These are phyloP conservation scores for Sander lucioperca DNA, from an alignment of 2,113 vertebrate species.

Conservation along the genomic window DNA sequence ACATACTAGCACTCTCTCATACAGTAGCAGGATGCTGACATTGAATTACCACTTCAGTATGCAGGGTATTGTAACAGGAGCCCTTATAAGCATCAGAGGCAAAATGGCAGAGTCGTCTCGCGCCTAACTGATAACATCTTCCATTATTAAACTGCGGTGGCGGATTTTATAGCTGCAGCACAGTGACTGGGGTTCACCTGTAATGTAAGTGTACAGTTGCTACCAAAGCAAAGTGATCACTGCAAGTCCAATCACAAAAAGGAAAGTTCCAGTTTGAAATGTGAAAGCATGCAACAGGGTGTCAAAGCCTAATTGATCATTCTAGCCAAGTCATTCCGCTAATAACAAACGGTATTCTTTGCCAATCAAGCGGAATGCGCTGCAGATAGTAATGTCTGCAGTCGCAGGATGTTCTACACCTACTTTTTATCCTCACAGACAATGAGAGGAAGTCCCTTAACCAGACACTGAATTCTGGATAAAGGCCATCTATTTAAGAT, in stretches of 20 bases:
- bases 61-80: conserved; percentile 37
- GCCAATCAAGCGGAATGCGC: neutral
- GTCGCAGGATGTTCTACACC: conserved; percentile 2
- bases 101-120: conserved; percentile 17
- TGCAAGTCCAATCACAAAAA: neutral
- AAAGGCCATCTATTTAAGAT: conserved; percentile 42
- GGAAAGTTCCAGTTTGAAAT: neutral
- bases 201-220: neutral
- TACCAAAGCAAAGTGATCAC: neutral
- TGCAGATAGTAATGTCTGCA: neutral
- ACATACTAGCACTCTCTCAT: conserved; percentile 17
- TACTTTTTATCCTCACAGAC: conserved; percentile 27
- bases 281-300: neutral
- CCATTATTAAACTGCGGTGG: conserved; percentile 33
- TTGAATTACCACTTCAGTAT: conserved; percentile 27
- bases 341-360: neutral
- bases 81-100: conserved; percentile 32
- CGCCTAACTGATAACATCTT: conserved; percentile 16
- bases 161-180: neutral
- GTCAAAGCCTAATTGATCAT: neutral
- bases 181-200: neutral
- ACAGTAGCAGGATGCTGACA: conserved; percentile 23
- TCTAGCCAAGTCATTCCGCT: neutral
- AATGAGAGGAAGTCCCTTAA: conserved; percentile 43
- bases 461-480: conserved; percentile 38